phyloP scores from a whole-genome alignment of 2,888 invertebrate species.

The Zaprionus lineosus region DNA sequence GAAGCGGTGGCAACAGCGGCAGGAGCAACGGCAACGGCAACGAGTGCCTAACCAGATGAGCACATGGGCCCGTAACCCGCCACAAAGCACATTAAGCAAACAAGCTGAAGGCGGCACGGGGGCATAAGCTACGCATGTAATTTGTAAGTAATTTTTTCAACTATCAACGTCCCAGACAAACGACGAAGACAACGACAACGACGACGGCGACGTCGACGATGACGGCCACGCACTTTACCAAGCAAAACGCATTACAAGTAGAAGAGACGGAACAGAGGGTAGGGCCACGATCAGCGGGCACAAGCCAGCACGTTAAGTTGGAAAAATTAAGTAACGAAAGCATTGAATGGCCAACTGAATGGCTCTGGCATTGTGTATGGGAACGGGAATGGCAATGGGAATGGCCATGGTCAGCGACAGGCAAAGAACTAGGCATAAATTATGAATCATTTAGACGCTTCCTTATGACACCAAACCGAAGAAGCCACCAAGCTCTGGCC shows the following conservation, averaged over 20 bases:
- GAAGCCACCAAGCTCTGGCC: slow-evolving; percentile 50
- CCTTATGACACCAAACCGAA: slow-evolving; percentile 77
- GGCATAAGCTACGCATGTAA: slow-evolving; percentile 78
- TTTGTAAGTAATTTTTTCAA: slow-evolving; percentile 78
- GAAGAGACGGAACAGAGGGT: not conserved
- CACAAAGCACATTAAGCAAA: slow-evolving; percentile 72
- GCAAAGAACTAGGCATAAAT: slow-evolving; percentile 68
- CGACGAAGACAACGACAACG: slow-evolving; percentile 45
- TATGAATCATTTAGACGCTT: slow-evolving; percentile 80
- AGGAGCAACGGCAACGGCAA: not conserved
- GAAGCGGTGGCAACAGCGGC: slow-evolving; percentile 26
- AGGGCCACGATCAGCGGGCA: slow-evolving; percentile 48
- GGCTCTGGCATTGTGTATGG: slow-evolving; percentile 38
- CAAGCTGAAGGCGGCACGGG: slow-evolving; percentile 73
- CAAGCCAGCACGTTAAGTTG: slow-evolving; percentile 67
- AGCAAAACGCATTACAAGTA: slow-evolving; percentile 54
- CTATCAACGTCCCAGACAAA: slow-evolving; percentile 71
- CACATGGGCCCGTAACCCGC: slow-evolving; percentile 46
- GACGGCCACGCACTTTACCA: slow-evolving; percentile 60
- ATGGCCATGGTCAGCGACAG: slow-evolving; percentile 34
- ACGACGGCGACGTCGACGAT: slow-evolving; percentile 17
- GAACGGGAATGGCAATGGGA: slow-evolving; percentile 25
- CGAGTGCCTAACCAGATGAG: slow-evolving; percentile 24
- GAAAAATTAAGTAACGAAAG: slow-evolving; percentile 74
- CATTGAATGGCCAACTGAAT: slow-evolving; percentile 65